phyloP scores from a whole-genome alignment of 2,113 vertebrate species.

The Eublepharis macularius region DNA sequence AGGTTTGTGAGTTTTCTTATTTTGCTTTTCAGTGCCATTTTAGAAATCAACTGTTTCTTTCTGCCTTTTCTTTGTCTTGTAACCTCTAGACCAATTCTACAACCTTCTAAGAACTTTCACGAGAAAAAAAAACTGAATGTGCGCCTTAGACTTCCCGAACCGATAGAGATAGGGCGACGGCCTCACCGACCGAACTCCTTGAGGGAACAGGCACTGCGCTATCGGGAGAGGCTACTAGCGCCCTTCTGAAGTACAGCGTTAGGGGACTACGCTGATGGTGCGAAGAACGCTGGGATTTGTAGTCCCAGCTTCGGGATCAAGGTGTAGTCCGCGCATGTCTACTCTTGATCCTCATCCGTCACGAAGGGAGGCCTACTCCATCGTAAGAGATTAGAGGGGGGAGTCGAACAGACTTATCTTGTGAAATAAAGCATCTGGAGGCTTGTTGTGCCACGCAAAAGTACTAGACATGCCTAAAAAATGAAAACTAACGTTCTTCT shows the following conservation, averaged over 20 bases:
- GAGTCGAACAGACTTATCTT: background rate
- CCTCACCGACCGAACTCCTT: no score
- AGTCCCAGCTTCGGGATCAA: background rate
- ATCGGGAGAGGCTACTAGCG: no score
- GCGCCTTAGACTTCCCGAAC: no score
- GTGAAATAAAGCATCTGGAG: background rate
- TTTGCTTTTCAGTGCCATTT: no score
- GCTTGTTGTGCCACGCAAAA: background rate
- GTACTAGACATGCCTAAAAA: background rate
- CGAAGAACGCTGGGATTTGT: conserved; percentile 37
- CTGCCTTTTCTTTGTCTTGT: background rate
- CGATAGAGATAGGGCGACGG: no score
- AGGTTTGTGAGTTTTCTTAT: no score
- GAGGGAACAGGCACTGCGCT: no score
- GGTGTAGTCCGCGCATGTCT: background rate
- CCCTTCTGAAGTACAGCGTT: no score
- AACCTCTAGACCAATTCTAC: background rate
- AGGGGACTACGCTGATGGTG: background rate
- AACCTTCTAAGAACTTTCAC: background rate
- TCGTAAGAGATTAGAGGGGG: background rate
- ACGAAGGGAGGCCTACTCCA: background rate
- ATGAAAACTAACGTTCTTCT: background rate
- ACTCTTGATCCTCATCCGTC: fast-evolving
- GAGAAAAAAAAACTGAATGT: background rate
- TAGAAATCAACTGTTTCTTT: no score